Base-by-base conservation (phyloP, 1,140 invertebrate genomes). In the Chrysoperla carnea region DNA sequence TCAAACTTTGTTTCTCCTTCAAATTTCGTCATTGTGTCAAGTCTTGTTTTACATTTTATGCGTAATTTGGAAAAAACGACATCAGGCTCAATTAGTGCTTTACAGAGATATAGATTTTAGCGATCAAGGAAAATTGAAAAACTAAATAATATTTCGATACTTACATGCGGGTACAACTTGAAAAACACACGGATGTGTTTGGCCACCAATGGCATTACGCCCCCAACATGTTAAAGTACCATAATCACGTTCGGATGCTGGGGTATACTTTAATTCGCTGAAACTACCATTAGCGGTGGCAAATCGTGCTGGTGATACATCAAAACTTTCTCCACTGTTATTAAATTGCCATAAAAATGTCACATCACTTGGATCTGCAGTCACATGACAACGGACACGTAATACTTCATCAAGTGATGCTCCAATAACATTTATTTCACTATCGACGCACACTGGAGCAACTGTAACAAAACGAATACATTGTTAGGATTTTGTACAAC, bases 291-390 rank as follows among this genome's bases (percentile, higher is more conserved):
- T 33, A 2, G 31, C 31, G 8, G 28, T 28, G 11, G 15, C 6
- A 40, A 45, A 61, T 66, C 38, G 63, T 1, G 72, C 71, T 6
- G 81, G 76, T 1, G 79, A 73, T 0, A 84, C 78, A 53, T 84
- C 79, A 43, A 85, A 77, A 54, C 80, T 84, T 56, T 86, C 81
- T 1, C 82, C 82, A 48, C 84, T 87, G 56, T 84, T 86, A 53
- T 87, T 89, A 63, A 89, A 87, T 50, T 84, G 81, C 85, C 85
- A 91, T 38, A 81, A 70, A 56, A 91, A 90, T 37, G 75, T 76
- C 23, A 88, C 78, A 51, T 88, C 83, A 37, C 68, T 69, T 1
- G 86, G 86, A 58, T 89, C 85, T 6, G 87, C 84, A 17, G 84
- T 79, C 15, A 91, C 84, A 33, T 82, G 78, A 56, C 87, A 91